Evolutionary conservation across 2,113 vertebrate genomes (phyloP).

Genomic region (Cavia aperea): DNA sequence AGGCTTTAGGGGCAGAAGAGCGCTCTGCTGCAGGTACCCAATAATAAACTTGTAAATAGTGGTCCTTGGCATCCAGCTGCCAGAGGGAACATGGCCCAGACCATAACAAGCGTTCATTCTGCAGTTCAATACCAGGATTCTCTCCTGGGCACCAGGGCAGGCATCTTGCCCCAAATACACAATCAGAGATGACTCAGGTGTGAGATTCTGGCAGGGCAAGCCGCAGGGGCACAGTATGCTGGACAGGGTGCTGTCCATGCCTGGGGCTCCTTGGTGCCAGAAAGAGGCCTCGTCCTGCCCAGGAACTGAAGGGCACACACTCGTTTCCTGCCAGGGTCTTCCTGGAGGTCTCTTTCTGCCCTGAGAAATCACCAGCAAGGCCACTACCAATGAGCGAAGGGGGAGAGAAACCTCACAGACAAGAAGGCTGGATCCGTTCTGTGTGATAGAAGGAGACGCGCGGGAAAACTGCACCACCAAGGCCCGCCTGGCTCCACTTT

Average conservation of each 20-base stretch:
- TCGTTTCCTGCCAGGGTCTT: neutral
- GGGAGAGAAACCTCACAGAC: conserved; percentile 30
- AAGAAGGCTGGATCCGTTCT: conserved; percentile 42
- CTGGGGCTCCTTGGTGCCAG: neutral
- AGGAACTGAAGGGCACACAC: neutral
- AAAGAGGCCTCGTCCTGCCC: neutral
- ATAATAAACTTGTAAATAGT: neutral
- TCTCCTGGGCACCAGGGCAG: neutral
- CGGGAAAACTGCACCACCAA: conserved; percentile 39
- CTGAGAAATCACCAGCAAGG: neutral
- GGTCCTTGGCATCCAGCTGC: neutral
- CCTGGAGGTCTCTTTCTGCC: neutral
- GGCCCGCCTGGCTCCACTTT: conserved; percentile 42
- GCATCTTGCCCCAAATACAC: neutral
- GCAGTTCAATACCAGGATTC: neutral
- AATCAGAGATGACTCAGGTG: neutral
- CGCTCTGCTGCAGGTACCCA: neutral
- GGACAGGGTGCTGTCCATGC: too few relatives aligned
- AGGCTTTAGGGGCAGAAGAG: neutral
- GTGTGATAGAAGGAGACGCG: conserved; percentile 52
- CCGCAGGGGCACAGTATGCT: rapidly evolving
- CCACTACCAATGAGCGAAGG: neutral
- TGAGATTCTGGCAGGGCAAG: rapidly evolving
- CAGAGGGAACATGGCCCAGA: neutral
- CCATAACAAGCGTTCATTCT: neutral